Percentiles rank a stretch among this genome's conserved stretches.
Evolutionary conservation across 2,888 invertebrate species (phyloP).

Genomic region (Rhyacophila evoluta): DNA sequence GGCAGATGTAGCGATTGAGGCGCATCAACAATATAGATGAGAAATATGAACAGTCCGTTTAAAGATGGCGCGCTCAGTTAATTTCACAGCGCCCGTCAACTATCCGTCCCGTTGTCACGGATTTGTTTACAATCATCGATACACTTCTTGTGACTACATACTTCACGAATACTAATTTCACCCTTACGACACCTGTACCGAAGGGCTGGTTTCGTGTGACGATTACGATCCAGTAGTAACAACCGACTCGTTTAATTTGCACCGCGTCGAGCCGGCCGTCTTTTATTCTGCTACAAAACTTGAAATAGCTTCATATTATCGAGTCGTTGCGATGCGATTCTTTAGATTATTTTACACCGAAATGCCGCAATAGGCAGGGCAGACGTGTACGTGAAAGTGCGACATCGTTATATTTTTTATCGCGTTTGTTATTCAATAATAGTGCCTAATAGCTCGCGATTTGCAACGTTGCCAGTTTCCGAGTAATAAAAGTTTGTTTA

Average conservation of each 20-base stretch:
- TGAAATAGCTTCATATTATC: conserved; percentile 38
- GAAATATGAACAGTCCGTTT: background rate
- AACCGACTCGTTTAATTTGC: conserved; percentile 25
- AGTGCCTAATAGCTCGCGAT: conserved; percentile 15
- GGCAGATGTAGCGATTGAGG: conserved; percentile 14
- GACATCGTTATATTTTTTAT: conserved; percentile 37
- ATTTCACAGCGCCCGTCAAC: conserved; percentile 24
- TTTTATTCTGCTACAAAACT: conserved; percentile 32
- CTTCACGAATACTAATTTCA: conserved; percentile 29
- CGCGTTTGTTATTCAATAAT: conserved; percentile 25
- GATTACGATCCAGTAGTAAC: background rate
- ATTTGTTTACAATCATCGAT: conserved; percentile 44
- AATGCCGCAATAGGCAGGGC: conserved; percentile 33
- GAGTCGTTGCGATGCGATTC: conserved; percentile 34
- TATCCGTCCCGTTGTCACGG: background rate
- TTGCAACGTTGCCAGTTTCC: conserved; percentile 40
- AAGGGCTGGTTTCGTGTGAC: background rate
- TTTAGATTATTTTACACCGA: conserved; percentile 20
- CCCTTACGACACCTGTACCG: background rate
- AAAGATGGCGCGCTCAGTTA: conserved; percentile 15
- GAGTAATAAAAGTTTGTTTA: conserved; percentile 26
- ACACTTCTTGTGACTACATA: conserved; percentile 23
- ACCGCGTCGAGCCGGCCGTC: background rate
- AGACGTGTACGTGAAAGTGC: conserved; percentile 41
- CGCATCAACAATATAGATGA: background rate